Evolutionary conservation across 2,113 vertebrate species (phyloP).

Genomic region (Cynopterus brachyotis): DNA sequence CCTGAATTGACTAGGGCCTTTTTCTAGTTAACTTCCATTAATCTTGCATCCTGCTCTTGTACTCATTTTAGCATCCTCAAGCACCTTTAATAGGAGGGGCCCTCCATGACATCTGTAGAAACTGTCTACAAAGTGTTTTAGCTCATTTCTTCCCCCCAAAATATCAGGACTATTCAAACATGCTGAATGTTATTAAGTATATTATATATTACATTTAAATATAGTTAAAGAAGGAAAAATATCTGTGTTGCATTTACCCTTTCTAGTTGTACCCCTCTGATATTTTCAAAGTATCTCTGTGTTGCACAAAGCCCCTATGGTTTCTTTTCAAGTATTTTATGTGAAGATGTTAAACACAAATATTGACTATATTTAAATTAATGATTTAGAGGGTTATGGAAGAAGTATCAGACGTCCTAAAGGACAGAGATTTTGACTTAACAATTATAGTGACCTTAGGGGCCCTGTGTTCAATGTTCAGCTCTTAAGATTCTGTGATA

Average conservation of each 20-base stretch:
- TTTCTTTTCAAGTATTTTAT: not conserved
- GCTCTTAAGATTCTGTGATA: not conserved
- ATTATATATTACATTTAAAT: not conserved
- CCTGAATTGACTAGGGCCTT: not conserved
- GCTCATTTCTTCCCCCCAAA: not conserved
- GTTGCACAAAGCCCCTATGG: not conserved
- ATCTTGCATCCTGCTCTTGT: not conserved
- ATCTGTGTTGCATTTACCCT: not conserved
- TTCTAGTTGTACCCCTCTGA: not conserved
- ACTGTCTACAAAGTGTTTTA: not conserved
- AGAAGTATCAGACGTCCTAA: not conserved
- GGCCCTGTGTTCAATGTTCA: not conserved
- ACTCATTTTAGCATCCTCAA: not conserved
- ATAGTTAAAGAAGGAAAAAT: not conserved
- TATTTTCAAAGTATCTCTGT: not conserved
- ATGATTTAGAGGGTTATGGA: not conserved
- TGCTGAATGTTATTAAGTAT: not conserved
- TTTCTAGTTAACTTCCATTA: not conserved
- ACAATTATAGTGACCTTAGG: not conserved
- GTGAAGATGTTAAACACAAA: not conserved
- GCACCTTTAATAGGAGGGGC: not conserved
- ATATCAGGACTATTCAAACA: not conserved
- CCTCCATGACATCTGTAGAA: not conserved
- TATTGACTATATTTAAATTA: constrained; percentile 17
- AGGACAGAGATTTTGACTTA: not conserved